Base-by-base conservation (phyloP, 2,888 invertebrate species). In the Aquatica leii region DNA sequence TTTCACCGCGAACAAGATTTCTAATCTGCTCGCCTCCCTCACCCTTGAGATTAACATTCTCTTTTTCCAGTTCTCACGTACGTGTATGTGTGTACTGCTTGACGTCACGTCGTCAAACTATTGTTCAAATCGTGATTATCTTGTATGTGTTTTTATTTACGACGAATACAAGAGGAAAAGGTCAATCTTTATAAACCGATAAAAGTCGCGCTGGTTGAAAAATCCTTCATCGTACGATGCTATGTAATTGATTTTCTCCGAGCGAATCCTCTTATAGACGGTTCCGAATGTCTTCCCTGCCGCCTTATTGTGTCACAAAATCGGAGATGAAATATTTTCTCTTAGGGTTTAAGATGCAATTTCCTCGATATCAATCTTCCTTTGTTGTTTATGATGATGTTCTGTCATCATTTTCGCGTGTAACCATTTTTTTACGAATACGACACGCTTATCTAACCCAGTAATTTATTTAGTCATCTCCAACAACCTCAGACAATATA, bases 1-100 rank as follows among this genome's bases (percentile, higher is more conserved):
- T 76, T 76, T 76, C 76, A 76, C 76, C 76, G 69, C 72, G 68
- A 58, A 65, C 70, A 67, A 69, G 74, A 73, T 74, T 74, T 74
- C 74, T 74, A 74, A 74, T 74, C 71, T 67, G 59, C 62, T 57
- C 69, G 37, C 59, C 67, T 66, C 68, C 66, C 66, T 66, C 65
- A 62, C 66, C 66, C 65, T 67, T 67, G 66, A 63, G 65, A 66
- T 67, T 70, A 61, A 71, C 69, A 69, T 69, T 72, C 69, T 69
- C 70, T 71, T 69, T 69, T 70, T 59, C 69, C 62, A 62, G 68
- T 69, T 71, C 70, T 69, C 71, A 70, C 69, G 70, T 71, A 70
- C 37, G 31, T 48, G 18, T 48, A 46, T 3, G 24, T 34, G 2
- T 40, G 14, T 40, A 40, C 4, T n/a, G 12, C 14, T 52, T 66